Percentiles rank a stretch among this genome's conserved stretches.
Evolutionary conservation across 2,797 vertebrate genomes (phyloP).

Genomic region (Vireo griseus): DNA sequence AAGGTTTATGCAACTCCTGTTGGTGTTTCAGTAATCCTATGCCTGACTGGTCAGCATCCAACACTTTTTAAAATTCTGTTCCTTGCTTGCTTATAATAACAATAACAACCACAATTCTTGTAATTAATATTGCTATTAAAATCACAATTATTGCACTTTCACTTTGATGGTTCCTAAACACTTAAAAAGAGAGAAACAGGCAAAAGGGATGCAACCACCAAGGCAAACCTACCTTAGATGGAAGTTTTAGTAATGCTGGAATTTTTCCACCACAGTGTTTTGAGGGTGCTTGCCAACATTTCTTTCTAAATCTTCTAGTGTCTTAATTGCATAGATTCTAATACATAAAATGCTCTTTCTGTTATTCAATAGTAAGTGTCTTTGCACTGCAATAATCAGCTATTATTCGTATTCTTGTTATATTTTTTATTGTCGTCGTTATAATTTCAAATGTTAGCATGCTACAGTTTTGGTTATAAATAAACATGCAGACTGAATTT

Average conservation of each 20-base stretch:
- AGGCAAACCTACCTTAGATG: not conserved
- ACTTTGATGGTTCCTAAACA: not conserved
- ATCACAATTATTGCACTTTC: not conserved
- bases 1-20: not conserved
- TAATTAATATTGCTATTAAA: not conserved
- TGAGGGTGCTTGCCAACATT: accelerated
- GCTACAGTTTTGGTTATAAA: not conserved
- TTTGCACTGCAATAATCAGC: not conserved
- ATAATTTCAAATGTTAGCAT: not conserved
- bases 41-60: not conserved
- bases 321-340: not conserved
- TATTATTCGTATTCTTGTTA: not conserved
- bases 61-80: not conserved
- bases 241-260: not conserved
- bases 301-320: not conserved
- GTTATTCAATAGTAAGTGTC: not conserved
- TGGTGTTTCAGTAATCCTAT: not conserved
- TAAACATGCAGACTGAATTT: not conserved
- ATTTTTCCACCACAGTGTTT: not conserved
- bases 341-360: not conserved
- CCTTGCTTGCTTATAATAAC: not conserved
- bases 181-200: not conserved
- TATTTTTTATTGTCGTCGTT: not conserved
- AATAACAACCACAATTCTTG: not conserved
- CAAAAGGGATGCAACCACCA: not conserved